Evolutionary conservation across 2,113 vertebrate genomes (phyloP), one percentile per base, ranked within the genome.

Genomic region (Oreochromis aureus): DNA sequence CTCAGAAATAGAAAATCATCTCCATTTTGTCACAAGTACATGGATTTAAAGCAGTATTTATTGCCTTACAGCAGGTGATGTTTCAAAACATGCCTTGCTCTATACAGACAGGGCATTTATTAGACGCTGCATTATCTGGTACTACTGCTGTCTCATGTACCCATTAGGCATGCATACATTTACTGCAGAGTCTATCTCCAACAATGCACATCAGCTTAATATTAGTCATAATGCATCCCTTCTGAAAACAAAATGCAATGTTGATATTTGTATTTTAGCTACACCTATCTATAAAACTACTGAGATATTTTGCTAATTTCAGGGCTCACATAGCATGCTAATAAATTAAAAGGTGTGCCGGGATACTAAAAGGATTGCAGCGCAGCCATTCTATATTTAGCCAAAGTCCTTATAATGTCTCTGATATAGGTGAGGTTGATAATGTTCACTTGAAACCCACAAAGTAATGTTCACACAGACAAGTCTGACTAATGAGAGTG

Each of bases 151-250:
- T 66, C 80, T 89, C 2, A 6, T 88, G 58, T 39, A 83, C 91
- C 82, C 87, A 91, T 91, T 89, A 89, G 56, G 87, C 41, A 55
- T 30, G 34, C 61, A 81, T 71, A 8, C 69, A 81, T 87, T 86
- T 79, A 84, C 84, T 76, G 36, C 15, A 56, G 41, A 15, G 66
- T 79, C 59, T 82, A 30, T 82, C 54, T 83, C 84, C 13, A 56
- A 83, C 39, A 59, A 76, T 56, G 54, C 54, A 22, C 30, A 80
- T 34, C 69, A 80, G 10, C 24, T 85, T 27, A 81, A 39, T 18
- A 8, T 55, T 66, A 15, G 48, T 44, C 10, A 82, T 53, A 78
- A 53, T 32, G 10, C 27, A 53, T n/a, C 18, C 3, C 27, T 78
- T 8, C 18, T 51, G 46, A 61, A 41, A 34, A 73, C 13, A 19